Evolutionary conservation across 2,797 vertebrate species (phyloP), one percentile per base, ranked within the genome.

Genomic region (Denticeps clupeoides): DNA sequence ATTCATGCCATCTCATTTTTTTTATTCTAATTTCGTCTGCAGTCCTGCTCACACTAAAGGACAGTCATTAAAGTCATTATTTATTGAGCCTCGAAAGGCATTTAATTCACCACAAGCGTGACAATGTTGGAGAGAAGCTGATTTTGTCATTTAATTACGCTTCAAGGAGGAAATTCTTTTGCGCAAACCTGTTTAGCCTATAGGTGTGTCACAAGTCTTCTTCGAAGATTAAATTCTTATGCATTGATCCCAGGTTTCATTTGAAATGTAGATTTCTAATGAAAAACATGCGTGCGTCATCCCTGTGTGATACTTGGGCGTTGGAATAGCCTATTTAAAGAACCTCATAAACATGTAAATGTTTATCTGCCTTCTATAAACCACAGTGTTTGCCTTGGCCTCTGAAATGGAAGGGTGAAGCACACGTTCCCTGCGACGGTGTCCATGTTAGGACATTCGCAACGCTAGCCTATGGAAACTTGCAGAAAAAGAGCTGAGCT

Each of bases 331-430:
- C 31, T 33, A 33, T 33, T 33, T 33, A 13, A 33, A 33, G 31
- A 31, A 31, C 6, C 16, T 31, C 29, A 40, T 27, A 49, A 48
- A 53, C 45, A 50, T 42, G 48, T 67, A 50, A 50, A 60, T 47
- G 55, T 49, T 55, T 62, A 49, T 51, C 51, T 40, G 22, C 49
- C 8, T 49, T 53, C 41, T 59, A 57, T 59, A 64, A 60, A 64
- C 51, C 47, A 48, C 46, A 40, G 41, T 19, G 38, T 60, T 65
- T 66, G 21, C 22, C 25, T 46, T 53, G 55, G 53, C 56, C 44
- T 44, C 37, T 60, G 47, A 51, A 35, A n/a, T n/a, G n/a, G n/a
- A n/a, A n/a, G n/a, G n/a, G n/a, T n/a, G n/a, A n/a, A n/a, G n/a
- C n/a, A n/a, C n/a, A n/a, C n/a, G n/a, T 23, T 55, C 54, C 57